Base-by-base conservation (phyloP, 2,113 vertebrate genomes). In the Poeciliopsis occidentalis region DNA sequence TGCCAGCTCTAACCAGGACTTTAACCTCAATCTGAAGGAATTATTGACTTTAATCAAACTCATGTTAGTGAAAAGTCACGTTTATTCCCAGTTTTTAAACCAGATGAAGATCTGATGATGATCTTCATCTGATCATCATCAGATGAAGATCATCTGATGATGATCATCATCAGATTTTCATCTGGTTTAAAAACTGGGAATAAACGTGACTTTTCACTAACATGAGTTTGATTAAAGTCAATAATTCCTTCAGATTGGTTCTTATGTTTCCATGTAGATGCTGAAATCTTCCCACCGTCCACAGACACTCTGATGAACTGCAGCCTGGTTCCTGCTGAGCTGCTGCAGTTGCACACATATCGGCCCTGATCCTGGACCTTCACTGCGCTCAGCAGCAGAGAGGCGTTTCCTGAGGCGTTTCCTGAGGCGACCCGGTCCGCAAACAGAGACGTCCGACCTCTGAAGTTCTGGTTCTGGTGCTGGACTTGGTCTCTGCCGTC, bases 331-430 rank as follows among this genome's bases (percentile, higher is more conserved):
- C 64, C 2, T 4, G 2, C 0, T 0, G 0, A 0, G 39, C 84
- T 91, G 78, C 91, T 92, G 60, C 85, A 80, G 2, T 94, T 95
- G 31, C 95, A 96, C 11, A 0, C 77, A 1, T 95, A 96, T 31
- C 0, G 19, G 4, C 92, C 93, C 29, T 71, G 6, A 8, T 95
- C 95, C 73, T 47, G 22, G 11, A 85, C 0, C 0, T 12, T 2
- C 51, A 93, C 62, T 0, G 76, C 15, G 7, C 1, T 85, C 60
- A 96, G 85, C 31, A 13, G 72, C 30, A 96, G 91, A 0, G 95
- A 95, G 3, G 91, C 87, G 7, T 95, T 95, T 71, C 95, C 95
- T 3, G 95, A 95, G 3, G 91, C 87, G 7, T 95, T 95, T 71
- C 95, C 95, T 3, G 0, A 11, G 19, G 22, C 0, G 51, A 95